phyloP scores from a whole-genome alignment of 2,888 invertebrate species.

The Lasioglossum zephyrum region DNA sequence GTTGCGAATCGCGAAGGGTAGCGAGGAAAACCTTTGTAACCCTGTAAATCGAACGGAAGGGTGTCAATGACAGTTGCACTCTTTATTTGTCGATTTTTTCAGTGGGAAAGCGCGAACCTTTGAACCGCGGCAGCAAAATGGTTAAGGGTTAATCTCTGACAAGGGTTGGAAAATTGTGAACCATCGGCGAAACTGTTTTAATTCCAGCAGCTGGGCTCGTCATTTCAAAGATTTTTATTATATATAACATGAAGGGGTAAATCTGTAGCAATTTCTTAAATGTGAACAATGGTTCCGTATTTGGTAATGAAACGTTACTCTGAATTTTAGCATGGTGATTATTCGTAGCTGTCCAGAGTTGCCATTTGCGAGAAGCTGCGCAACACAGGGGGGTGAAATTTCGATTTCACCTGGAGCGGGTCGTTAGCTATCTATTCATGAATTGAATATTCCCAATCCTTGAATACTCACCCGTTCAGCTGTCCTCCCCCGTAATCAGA shows the following conservation, averaged over 20 bases:
- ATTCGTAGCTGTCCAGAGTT: background rate
- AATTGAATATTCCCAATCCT: slow-evolving; percentile 8
- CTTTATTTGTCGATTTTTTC: background rate
- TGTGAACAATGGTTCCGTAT: too few relatives aligned
- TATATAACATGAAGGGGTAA: background rate
- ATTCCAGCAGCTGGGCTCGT: background rate
- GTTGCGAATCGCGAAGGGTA: slow-evolving; percentile 49
- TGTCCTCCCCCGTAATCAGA: slow-evolving; percentile 11
- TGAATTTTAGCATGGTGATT: background rate
- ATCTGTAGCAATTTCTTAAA: background rate
- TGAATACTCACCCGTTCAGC: background rate
- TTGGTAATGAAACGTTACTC: background rate
- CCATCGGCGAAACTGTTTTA: background rate
- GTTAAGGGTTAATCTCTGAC: background rate
- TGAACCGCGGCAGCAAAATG: background rate
- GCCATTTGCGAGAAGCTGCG: background rate
- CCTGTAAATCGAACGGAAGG: background rate
- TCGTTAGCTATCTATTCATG: slow-evolving; percentile 16
- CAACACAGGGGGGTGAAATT: background rate
- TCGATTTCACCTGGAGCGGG: background rate
- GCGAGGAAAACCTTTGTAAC: slow-evolving; percentile 15
- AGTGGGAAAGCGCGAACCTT: background rate
- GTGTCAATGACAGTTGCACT: background rate
- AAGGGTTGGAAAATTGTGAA: background rate
- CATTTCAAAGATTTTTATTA: too few relatives aligned